Conservation (phyloP, 2,113 vertebrate genomes). For the Rhabdomys dilectus region DNA sequence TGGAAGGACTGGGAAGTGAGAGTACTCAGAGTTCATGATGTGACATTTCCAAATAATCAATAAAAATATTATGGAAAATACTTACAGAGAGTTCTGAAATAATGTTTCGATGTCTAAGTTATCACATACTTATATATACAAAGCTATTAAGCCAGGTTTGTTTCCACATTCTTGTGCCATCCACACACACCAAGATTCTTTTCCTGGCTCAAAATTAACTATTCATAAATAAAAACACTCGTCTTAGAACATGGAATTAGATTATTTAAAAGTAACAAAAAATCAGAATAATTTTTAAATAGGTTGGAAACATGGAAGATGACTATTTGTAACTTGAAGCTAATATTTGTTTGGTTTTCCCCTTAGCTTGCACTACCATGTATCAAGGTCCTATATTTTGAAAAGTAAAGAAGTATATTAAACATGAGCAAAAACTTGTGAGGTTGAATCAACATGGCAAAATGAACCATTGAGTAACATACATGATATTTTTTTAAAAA, state of each 20-base stretch:
- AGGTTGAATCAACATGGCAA: not conserved
- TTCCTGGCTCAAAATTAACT: slow-evolving; percentile 20
- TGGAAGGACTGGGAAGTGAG: not conserved
- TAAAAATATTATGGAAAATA: not conserved
- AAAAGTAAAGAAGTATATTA: slow-evolving; percentile 25
- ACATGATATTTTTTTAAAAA: not conserved
- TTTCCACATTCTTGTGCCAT: not conserved
- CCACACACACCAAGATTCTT: not conserved
- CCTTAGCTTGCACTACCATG: not conserved
- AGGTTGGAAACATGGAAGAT: not conserved
- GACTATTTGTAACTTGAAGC: not conserved
- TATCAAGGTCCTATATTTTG: not conserved
- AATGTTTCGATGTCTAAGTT: not conserved
- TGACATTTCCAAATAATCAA: not conserved
- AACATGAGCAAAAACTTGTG: slow-evolving; percentile 4
- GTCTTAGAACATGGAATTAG: not conserved
- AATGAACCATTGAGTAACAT: not conserved
- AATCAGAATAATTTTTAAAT: slow-evolving; percentile 20
- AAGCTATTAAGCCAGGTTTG: not conserved
- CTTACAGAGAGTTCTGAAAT: slow-evolving; percentile 33
- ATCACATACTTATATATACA: not conserved
- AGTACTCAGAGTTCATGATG: not conserved
- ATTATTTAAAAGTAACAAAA: not conserved
- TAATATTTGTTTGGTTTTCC: not conserved
- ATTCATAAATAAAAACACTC: not conserved